These are phyloP conservation scores for Rhinichthys klamathensis DNA, from an alignment of 2,113 vertebrate species.

Conservation along the genomic window DNA sequence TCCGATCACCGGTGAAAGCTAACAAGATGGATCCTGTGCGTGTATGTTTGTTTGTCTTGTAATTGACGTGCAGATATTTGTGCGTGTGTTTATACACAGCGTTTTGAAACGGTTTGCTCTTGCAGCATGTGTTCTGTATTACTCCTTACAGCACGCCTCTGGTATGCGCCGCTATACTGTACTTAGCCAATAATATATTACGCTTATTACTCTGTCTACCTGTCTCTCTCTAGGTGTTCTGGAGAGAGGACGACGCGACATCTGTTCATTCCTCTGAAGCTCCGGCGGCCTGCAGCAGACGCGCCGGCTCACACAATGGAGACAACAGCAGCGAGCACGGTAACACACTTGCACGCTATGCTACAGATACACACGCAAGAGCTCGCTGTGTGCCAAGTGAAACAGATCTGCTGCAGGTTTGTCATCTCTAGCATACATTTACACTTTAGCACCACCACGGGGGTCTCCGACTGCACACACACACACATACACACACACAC, in stretches of 20 bases:
- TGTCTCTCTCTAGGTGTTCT: slow-evolving; percentile 52
- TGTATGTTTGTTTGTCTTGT: slow-evolving; percentile 35
- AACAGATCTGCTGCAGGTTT: slow-evolving; percentile 60
- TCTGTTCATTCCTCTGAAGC: slow-evolving; percentile 58
- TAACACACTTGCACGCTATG: slow-evolving; percentile 23
- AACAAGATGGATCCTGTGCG: not conserved
- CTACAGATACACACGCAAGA: slow-evolving; percentile 39
- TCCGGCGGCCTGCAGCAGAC: slow-evolving; percentile 48
- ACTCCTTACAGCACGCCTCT: slow-evolving; percentile 58
- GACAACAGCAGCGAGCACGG: slow-evolving; percentile 62
- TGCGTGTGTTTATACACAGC: slow-evolving; percentile 30
- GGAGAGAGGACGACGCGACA: slow-evolving; percentile 55
- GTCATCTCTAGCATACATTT: slow-evolving; percentile 62
- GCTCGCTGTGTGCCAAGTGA: slow-evolving; percentile 52
- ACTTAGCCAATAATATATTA: slow-evolving; percentile 57
- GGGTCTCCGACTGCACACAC: slow-evolving; percentile 50
- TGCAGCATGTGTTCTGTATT: slow-evolving; percentile 59
- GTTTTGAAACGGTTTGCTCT: slow-evolving; percentile 16
- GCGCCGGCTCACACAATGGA: slow-evolving; percentile 54
- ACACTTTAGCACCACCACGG: slow-evolving; percentile 59
- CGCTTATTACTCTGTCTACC: slow-evolving; percentile 10
- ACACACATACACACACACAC: slow-evolving; percentile 25
- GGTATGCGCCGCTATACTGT: slow-evolving; percentile 57
- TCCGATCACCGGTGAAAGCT: not conserved
- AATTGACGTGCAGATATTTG: slow-evolving; percentile 44